A percentile compares a stretch with the other conserved stretches of the same genome.
phyloP scores from a whole-genome alignment of 2,888 invertebrate species.

The Cheilosia scutellata region DNA sequence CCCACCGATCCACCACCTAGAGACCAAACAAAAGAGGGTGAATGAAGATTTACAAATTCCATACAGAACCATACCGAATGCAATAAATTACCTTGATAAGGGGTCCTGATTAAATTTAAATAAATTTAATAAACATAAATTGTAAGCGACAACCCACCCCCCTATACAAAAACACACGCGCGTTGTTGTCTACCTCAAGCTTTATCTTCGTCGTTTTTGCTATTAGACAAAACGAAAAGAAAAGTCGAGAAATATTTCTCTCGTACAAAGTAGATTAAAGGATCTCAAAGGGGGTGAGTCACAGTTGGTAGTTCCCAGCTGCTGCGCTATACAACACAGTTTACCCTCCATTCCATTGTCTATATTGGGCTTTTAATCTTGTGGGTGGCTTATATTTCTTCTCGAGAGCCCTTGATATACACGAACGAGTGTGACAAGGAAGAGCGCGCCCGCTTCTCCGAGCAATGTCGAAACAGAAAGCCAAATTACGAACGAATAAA shows the following conservation, averaged over 20 bases:
- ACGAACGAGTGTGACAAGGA: constrained; percentile 43
- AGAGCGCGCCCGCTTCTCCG: constrained; percentile 18
- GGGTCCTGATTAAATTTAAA: constrained; percentile 83
- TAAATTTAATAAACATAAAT: constrained; percentile 84
- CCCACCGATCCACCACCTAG: constrained; percentile 2
- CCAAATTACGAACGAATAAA: constrained; percentile 73
- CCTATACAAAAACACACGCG: constrained; percentile 31
- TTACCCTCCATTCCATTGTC: constrained; percentile 82
- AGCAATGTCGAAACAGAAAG: constrained; percentile 50
- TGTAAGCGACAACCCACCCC: constrained; percentile 78
- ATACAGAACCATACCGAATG: constrained; percentile 74
- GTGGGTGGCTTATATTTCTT: constrained; percentile 80
- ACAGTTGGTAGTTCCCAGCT: constrained; percentile 60
- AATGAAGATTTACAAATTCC: constrained; percentile 66
- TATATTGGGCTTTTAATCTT: constrained; percentile 83
- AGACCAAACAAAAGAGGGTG: constrained; percentile 51
- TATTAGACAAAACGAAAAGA: constrained; percentile 61
- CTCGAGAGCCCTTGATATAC: constrained; percentile 48
- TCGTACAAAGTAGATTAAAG: constrained; percentile 65
- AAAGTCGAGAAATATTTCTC: constrained; percentile 56
- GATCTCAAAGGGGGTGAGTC: constrained; percentile 58
- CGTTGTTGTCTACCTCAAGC: constrained; percentile 71
- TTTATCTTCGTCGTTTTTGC: constrained; percentile 61
- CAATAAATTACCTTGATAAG: constrained; percentile 76
- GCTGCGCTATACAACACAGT: constrained; percentile 50